These are phyloP conservation scores for Enteromius afrohamiltoni DNA, from an alignment of 2,797 vertebrate genomes.

Conservation along the genomic window DNA sequence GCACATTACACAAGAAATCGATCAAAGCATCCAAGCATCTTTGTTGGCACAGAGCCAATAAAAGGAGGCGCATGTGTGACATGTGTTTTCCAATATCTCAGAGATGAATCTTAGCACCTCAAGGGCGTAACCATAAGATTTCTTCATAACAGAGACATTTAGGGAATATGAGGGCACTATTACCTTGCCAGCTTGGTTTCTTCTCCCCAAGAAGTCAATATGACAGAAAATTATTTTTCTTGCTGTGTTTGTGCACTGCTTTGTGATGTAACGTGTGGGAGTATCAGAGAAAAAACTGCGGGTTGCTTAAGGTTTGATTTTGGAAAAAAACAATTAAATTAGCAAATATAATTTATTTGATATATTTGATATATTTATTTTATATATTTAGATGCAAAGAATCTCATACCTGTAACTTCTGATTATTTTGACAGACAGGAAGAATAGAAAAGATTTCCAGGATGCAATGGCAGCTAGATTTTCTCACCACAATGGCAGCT, in stretches of 20 bases:
- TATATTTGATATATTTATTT: not conserved
- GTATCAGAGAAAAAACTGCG: not conserved
- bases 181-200: constrained; percentile 37
- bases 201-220: constrained; percentile 19
- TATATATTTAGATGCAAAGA: not conserved
- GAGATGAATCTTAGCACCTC: constrained; percentile 42
- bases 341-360: not conserved
- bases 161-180: constrained; percentile 38
- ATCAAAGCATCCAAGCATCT: constrained; percentile 28
- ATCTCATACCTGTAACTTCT: not conserved
- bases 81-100: constrained; percentile 47
- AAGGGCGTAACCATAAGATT: constrained; percentile 38
- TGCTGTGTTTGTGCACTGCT: not conserved
- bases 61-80: constrained; percentile 52
- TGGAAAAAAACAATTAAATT: not conserved
- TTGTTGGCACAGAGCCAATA: constrained; percentile 50
- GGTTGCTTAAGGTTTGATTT: not conserved
- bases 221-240: constrained; percentile 29
- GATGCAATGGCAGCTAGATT: constrained; percentile 15
- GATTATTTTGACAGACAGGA: constrained; percentile 5
- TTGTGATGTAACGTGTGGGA: not conserved
- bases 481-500: constrained; percentile 46
- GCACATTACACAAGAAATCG: constrained; percentile 31
- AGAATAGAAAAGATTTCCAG: not conserved
- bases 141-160: constrained; percentile 42